Evolutionary conservation across 2,888 invertebrate genomes (phyloP).

Genomic region (Helobdella robusta): DNA sequence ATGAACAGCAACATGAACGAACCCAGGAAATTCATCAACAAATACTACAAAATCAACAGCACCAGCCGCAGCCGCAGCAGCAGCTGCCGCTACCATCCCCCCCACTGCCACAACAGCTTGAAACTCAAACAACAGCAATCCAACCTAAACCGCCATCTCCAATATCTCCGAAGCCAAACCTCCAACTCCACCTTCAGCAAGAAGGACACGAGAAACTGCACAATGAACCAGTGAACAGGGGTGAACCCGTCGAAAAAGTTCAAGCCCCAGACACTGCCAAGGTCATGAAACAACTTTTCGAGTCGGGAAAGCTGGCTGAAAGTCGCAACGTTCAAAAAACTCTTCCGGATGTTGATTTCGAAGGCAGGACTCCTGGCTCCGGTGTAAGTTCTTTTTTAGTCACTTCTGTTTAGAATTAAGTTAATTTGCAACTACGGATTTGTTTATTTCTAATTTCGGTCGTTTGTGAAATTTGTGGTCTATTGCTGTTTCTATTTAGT

Average conservation of each 20-base stretch:
- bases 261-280: slow-evolving; percentile 35
- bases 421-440: no score
- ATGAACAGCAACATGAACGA: no score
- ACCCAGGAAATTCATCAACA: no score
- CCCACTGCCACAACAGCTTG: no score
- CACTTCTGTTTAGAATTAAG: no score
- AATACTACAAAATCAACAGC: no score
- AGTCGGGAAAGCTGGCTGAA: slow-evolving; percentile 33
- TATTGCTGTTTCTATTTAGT: no score
- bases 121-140: no score
- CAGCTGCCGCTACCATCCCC: no score
- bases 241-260: slow-evolving; percentile 32
- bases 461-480: not conserved
- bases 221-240: slow-evolving; percentile 32
- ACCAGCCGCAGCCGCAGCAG: no score
- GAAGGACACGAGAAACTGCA: not conserved
- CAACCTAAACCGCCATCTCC: no score
- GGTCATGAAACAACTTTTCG: slow-evolving; percentile 34
- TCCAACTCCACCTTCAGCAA: no score
- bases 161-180: not conserved
- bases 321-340: slow-evolving; percentile 29
- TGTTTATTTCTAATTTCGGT: not conserved
- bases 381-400: not conserved
- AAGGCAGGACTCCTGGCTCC: not conserved
- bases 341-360: slow-evolving; percentile 17